These are phyloP conservation scores for Elysia chlorotica DNA, from an alignment of 1,140 invertebrate genomes.

Conservation along the genomic window DNA sequence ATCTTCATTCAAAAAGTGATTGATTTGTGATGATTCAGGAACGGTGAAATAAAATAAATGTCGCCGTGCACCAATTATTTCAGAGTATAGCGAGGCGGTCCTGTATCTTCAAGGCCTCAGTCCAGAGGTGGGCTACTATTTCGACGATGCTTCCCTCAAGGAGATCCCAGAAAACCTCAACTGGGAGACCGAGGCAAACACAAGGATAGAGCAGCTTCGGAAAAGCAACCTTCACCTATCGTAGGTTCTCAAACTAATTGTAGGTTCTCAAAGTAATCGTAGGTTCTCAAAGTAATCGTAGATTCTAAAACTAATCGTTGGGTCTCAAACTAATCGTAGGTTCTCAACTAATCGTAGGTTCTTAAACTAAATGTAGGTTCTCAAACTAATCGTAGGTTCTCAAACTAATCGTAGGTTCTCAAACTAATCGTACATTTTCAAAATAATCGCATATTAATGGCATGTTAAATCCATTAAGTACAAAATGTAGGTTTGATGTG, in stretches of 20 bases:
- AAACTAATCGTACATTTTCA: no score
- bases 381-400: no score
- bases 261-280: not conserved
- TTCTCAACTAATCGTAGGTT: no score
- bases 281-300: not conserved
- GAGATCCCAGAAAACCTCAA: not conserved
- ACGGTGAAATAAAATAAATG: not conserved
- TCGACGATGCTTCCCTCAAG: conserved; percentile 2
- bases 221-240: conserved; percentile 14
- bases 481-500: no score
- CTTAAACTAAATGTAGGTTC: no score
- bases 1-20: not conserved
- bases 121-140: conserved; percentile 3
- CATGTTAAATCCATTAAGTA: no score
- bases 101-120: conserved; percentile 3
- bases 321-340: no score
- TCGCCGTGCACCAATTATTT: not conserved
- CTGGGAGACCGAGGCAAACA: conserved; percentile 13
- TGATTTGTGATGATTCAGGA: not conserved
- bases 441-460: no score
- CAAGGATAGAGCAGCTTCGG: not conserved
- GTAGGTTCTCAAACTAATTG: not conserved
- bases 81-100: not conserved
- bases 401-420: no score
- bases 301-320: not conserved